phyloP scores from a whole-genome alignment of 2,888 invertebrate species.

The Phasia obesa region DNA sequence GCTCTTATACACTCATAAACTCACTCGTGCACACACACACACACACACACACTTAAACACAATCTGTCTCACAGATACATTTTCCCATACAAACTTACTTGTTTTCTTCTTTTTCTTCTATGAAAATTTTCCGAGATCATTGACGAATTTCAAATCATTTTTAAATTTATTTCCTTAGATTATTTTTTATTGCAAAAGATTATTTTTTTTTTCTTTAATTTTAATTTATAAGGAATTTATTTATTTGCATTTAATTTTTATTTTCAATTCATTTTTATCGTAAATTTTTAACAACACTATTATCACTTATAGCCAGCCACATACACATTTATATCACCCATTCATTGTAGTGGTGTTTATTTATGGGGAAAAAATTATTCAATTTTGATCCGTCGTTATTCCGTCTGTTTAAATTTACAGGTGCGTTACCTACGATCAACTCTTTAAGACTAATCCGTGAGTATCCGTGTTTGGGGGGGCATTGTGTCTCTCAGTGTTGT shows the following conservation, averaged over 20 bases:
- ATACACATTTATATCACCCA: slow-evolving; percentile 29
- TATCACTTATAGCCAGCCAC: slow-evolving; percentile 33
- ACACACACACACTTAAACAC: slow-evolving; percentile 1
- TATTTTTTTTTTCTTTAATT: slow-evolving; percentile 5
- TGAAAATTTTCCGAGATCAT: slow-evolving; percentile 63
- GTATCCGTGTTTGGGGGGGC: slow-evolving; percentile 77
- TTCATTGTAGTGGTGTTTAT: slow-evolving; percentile 52
- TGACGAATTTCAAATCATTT: slow-evolving; percentile 31
- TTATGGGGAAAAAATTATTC: slow-evolving; percentile 32
- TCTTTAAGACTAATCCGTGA: slow-evolving; percentile 81
- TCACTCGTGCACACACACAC: slow-evolving; percentile 49
- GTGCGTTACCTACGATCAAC: slow-evolving; percentile 82
- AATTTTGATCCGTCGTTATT: slow-evolving; percentile 60
- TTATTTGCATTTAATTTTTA: slow-evolving; percentile 17
- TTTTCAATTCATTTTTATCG: slow-evolving; percentile 39
- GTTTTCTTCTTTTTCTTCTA: slow-evolving; percentile 51
- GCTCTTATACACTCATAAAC: not conserved
- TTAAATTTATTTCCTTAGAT: slow-evolving; percentile 12
- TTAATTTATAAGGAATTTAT: not conserved
- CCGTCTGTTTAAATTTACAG: slow-evolving; percentile 75
- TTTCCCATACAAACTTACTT: slow-evolving; percentile 65
- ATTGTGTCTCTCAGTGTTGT: slow-evolving; percentile 70
- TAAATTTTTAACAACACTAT: slow-evolving; percentile 36
- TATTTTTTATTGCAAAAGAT: not conserved
- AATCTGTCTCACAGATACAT: slow-evolving; percentile 39